Evolutionary conservation across 2,888 invertebrate species (phyloP).

Genomic region (Ophioninae sp.): DNA sequence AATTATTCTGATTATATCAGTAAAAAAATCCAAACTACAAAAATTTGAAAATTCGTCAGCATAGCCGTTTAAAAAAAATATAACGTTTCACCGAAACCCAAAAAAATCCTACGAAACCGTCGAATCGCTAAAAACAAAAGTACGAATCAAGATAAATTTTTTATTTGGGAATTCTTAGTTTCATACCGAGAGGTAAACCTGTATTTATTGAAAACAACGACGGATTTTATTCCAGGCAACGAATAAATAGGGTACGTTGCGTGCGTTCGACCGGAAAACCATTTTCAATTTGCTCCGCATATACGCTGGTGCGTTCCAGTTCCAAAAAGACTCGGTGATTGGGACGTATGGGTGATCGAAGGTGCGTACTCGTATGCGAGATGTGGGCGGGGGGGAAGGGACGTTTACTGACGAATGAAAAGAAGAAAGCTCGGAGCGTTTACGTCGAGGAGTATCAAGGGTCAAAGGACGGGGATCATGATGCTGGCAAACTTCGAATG

Average conservation of each 20-base stretch:
- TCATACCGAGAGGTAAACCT: neutral
- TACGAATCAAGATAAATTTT: neutral
- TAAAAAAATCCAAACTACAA: too few species aligned
- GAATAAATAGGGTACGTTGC: slow-evolving; percentile 7
- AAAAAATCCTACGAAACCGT: too few species aligned
- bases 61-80: too few species aligned
- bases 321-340: slow-evolving; percentile 7
- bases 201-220: slow-evolving; percentile 7
- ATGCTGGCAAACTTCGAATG: slow-evolving; percentile 16
- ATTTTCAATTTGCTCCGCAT: slow-evolving; percentile 22
- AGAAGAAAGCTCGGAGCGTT: slow-evolving; percentile 31
- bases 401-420: neutral
- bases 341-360: neutral
- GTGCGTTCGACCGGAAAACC: slow-evolving; percentile 11
- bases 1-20: too few species aligned
- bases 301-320: slow-evolving; percentile 12
- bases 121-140: too few species aligned
- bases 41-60: too few species aligned
- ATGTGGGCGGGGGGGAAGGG: neutral
- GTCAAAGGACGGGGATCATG: slow-evolving; percentile 1
- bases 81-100: too few species aligned
- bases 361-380: neutral
- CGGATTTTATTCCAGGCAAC: slow-evolving; percentile 12
- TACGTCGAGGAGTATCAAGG: slow-evolving; percentile 17
- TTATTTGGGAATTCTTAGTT: neutral